Base-by-base conservation (phyloP, 1,140 invertebrate species). In the Solenopsis invicta region DNA sequence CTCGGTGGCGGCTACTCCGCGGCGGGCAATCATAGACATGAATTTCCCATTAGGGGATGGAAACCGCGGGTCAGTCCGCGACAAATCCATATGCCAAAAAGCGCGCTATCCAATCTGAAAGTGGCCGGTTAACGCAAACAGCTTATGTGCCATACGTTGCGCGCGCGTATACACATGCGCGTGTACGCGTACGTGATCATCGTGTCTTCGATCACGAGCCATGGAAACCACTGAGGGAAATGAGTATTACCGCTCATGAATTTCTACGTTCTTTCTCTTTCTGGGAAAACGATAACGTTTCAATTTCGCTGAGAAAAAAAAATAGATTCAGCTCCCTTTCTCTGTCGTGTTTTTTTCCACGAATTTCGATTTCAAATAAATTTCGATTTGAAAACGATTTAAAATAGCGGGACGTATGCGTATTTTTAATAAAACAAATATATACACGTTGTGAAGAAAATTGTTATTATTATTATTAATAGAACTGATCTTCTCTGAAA, bases 61-160 rank as follows among this genome's bases (percentile, higher is more conserved):
- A 89, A 89, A 74, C 80, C 86, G 86, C 88, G 91, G 86, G 66
- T 90, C 88, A 87, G 88, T 92, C 66, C 88, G 86, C 91, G 92
- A 92, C 88, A 90, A 91, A 91, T 90, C 88, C 93, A 94, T 94
- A 94, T 93, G 93, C 89, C 92, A 90, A 93, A 93, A 85, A 92
- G 88, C 88, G 54, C 84, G 77, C 89, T 80, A 89, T 93, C 93
- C 92, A 92, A 93, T 94, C 89, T 87, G 85, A 89, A 90, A 92
- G 91, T 87, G 92, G 88, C 81, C 87, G 77, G 84, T 87, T 86
- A 87, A 91, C 81, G 88, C 78, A 87, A 90, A 90, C 86, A 93
- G 89, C 92, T 91, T 93, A 90, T 92, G 89, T 86, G 80, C 90
- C 91, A 92, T 93, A 93, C 92, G 91, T 93, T 93, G 90, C 80